Evolutionary conservation across 23 tunicate species (phyloP), one percentile per base, ranked within the genome.

Genomic region (Styela clava): DNA sequence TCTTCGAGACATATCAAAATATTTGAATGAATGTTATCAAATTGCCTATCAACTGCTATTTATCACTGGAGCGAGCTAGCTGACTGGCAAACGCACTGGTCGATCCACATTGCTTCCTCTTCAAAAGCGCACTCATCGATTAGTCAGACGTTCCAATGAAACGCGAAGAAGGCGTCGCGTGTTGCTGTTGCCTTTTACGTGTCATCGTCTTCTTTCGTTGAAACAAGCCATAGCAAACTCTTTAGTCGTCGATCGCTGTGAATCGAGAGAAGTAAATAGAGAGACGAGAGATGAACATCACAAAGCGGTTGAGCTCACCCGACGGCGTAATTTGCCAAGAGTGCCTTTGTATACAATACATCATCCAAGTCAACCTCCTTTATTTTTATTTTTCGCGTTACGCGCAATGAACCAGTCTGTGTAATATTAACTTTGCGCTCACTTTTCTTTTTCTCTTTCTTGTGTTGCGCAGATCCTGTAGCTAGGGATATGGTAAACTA

Each of bases 91-190:
- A 32, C 77, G 77, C 34, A 26, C 77, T 31, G 34, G 34, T 28
- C 77, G 77, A 71, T 71, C 77, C 34, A 16, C 56, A 12, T 74
- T 88, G 97, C 63, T 91, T 91, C 52, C 97, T 84, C 29, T 87
- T 74, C 44, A 87, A 91, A 87, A 82, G 68, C 78, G 69, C 27
- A 32, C 81, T 76, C 81, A 76, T 76, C 81, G 81, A 76, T 76
- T 76, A 44, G 81, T 76, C 81, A 44, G 65, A 52, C 64, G 52
- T 44, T 52, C 65, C 62, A 76, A 12, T 44, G 81, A 76, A 35
- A 20, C 22, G 29, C 37, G 35, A 56, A 76, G 65, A 76, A 29
- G 81, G 27, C 62, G 64, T 44, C 27, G 81, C 56, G 56, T 44
- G 56, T 44, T 44, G n/a, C n/a, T n/a, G 34, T 34, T 19, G 77